phyloP scores from a whole-genome alignment of 2,888 invertebrate genomes.

The Pharmacophagus antenor region DNA sequence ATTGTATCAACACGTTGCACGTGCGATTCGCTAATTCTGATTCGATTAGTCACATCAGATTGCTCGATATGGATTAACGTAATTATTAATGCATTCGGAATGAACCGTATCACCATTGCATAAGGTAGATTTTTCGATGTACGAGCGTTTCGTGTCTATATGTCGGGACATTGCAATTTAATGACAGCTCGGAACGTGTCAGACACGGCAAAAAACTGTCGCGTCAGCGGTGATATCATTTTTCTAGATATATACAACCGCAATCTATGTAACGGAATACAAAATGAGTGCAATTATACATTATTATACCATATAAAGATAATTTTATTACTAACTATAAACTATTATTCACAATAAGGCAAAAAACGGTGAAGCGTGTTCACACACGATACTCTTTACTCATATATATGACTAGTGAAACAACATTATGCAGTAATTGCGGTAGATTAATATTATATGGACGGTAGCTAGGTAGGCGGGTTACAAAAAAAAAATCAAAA shows the following conservation, averaged over 20 bases:
- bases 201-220: slow-evolving; percentile 50
- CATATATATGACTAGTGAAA: too few species aligned
- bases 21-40: slow-evolving; percentile 43
- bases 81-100: slow-evolving; percentile 9
- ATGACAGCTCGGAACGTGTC: slow-evolving; percentile 44
- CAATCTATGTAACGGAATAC: slow-evolving; percentile 29
- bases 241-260: slow-evolving; percentile 30
- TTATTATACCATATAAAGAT: background rate
- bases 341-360: too few species aligned
- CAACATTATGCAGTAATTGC: too few species aligned
- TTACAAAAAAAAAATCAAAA: too few species aligned
- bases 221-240: slow-evolving; percentile 55
- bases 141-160: slow-evolving; percentile 23
- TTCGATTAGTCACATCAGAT: slow-evolving; percentile 49
- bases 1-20: slow-evolving; percentile 17
- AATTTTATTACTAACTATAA: background rate
- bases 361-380: too few species aligned
- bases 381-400: too few species aligned
- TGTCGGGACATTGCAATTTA: slow-evolving; percentile 48
- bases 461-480: too few species aligned
- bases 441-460: too few species aligned
- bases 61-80: slow-evolving; percentile 28
- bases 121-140: slow-evolving; percentile 38
- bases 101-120: slow-evolving; percentile 1
- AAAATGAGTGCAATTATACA: slow-evolving; percentile 17